Conservation (phyloP, 92 coral and sea anemone species). For the Parazoanthus darwini region DNA sequence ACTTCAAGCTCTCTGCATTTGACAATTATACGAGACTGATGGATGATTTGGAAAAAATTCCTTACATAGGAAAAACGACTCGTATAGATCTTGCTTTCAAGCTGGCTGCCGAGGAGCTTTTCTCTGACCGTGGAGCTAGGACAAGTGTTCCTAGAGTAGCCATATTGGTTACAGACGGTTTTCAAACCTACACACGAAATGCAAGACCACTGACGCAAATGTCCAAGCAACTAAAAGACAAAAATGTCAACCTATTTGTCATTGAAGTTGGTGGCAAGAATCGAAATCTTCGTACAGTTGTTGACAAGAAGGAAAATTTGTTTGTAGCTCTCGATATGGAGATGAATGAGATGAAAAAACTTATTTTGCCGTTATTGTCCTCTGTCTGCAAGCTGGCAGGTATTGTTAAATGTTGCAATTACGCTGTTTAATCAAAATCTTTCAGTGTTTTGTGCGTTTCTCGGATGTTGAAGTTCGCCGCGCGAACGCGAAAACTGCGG, state of each 20-base stretch:
- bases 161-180: slow-evolving; percentile 86
- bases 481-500: background rate
- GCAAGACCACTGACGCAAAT: slow-evolving; percentile 38
- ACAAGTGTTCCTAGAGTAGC: slow-evolving; percentile 62
- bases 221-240: background rate
- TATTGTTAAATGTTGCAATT: background rate
- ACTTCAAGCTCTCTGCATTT: slow-evolving; percentile 36
- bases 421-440: no score
- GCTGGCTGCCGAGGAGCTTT: slow-evolving; percentile 64
- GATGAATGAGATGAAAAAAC: background rate
- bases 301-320: background rate
- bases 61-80: slow-evolving; percentile 69
- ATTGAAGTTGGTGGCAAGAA: background rate
- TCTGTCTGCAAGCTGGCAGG: slow-evolving; percentile 27
- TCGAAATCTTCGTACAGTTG: background rate
- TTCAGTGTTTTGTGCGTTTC: background rate
- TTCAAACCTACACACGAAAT: slow-evolving; percentile 62
- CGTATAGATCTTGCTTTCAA: slow-evolving; percentile 82
- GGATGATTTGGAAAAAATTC: slow-evolving; percentile 49
- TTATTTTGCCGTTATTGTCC: background rate
- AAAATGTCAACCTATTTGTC: background rate
- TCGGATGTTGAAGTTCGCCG: background rate
- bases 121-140: slow-evolving; percentile 60
- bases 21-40: slow-evolving; percentile 31
- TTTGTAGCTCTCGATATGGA: background rate